Evolutionary conservation across 2,888 invertebrate species (phyloP).

Genomic region (Luperina testacea): DNA sequence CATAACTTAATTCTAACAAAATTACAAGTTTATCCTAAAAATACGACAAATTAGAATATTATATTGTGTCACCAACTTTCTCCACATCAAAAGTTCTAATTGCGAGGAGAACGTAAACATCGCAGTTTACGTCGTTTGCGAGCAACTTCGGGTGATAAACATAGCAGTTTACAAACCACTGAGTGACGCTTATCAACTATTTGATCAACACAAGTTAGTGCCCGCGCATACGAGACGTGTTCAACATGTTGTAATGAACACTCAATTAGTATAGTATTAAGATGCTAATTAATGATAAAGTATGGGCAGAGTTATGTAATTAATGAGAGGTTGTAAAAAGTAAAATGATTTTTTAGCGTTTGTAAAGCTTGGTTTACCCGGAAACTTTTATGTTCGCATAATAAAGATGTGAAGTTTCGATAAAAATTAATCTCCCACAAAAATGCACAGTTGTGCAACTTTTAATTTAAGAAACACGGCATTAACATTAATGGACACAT

Average conservation of each 20-base stretch:
- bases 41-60: conserved; percentile 32
- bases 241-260: conserved; percentile 49
- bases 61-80: conserved; percentile 34
- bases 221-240: conserved; percentile 34
- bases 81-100: conserved; percentile 54
- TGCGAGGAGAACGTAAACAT: conserved; percentile 49
- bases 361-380: background rate
- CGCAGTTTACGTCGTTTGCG: conserved; percentile 46
- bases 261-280: conserved; percentile 47
- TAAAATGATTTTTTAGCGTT: background rate
- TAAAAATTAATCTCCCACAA: conserved; percentile 21
- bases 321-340: conserved; percentile 15
- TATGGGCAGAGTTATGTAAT: conserved; percentile 16
- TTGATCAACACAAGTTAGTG: conserved; percentile 58
- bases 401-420: conserved; percentile 35
- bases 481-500: conserved; percentile 40
- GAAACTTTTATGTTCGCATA: conserved; percentile 1
- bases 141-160: conserved; percentile 56
- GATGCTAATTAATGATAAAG: conserved; percentile 41
- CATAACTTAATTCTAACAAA: background rate
- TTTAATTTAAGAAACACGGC: conserved; percentile 30
- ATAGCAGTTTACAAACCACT: conserved; percentile 60
- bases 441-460: conserved; percentile 34
- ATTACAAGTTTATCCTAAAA: conserved; percentile 16
- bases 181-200: conserved; percentile 58